These are phyloP conservation scores for Sardinella longiceps DNA, from an alignment of 2,797 vertebrate genomes.

Conservation along the genomic window DNA sequence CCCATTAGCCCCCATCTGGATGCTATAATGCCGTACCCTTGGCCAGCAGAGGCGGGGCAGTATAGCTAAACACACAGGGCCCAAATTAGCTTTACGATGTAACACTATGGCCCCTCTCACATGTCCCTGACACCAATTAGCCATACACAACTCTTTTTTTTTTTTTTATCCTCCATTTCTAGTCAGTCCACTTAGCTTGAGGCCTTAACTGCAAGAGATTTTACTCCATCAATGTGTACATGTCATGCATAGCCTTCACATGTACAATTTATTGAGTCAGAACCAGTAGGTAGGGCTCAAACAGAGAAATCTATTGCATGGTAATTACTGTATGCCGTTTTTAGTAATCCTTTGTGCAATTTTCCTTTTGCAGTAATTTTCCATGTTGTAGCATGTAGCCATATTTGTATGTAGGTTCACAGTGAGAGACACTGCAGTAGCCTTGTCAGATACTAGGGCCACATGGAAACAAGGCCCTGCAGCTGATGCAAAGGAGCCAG, in stretches of 20 bases:
- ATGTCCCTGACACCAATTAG: constrained; percentile 60
- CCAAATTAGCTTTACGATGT: constrained; percentile 61
- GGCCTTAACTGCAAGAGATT: constrained; percentile 4
- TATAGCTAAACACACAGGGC: constrained; percentile 56
- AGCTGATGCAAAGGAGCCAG: constrained; percentile 41
- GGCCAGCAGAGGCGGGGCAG: constrained; percentile 54
- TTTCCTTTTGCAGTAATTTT: not conserved
- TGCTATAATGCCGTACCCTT: constrained; percentile 63
- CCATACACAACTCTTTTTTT: constrained; percentile 44
- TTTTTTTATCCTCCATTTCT: constrained; percentile 52
- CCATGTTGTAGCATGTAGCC: not conserved
- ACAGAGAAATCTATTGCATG: not conserved
- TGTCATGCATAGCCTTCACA: not conserved
- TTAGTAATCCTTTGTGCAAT: not conserved
- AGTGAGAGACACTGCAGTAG: not conserved
- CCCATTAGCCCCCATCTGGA: constrained; percentile 73
- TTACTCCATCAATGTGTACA: not conserved
- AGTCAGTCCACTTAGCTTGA: constrained; percentile 24
- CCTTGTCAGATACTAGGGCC: not conserved
- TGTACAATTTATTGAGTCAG: not conserved
- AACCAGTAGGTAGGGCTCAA: not conserved
- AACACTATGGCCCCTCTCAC: constrained; percentile 49
- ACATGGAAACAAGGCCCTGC: not conserved
- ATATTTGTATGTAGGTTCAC: not conserved
- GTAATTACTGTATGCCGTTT: not conserved